These are phyloP conservation scores for Menidia beryllina DNA, from an alignment of 2,113 vertebrate genomes.

Conservation along the genomic window DNA sequence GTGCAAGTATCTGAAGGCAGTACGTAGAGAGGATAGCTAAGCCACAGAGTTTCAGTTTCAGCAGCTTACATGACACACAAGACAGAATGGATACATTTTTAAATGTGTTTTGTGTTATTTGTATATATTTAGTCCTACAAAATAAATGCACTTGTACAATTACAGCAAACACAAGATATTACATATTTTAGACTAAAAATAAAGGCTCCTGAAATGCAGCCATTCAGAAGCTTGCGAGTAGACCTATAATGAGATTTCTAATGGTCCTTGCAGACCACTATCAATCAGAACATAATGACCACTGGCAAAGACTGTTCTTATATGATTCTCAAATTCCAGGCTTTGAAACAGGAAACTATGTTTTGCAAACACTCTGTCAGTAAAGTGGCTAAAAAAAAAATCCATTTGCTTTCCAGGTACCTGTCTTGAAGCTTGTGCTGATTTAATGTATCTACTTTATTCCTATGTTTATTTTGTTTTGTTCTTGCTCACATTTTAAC, in stretches of 20 bases:
- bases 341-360: conserved; percentile 7
- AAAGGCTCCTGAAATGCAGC: not conserved
- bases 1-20: not conserved
- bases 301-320: conserved; percentile 6
- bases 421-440: not conserved
- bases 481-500: not conserved
- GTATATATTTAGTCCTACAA: conserved; percentile 8
- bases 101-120: conserved; percentile 41
- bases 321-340: conserved; percentile 1
- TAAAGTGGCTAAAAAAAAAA: conserved; percentile 7
- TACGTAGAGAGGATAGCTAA: not conserved
- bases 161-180: not conserved
- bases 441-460: conserved; percentile 6
- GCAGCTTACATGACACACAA: too few species aligned
- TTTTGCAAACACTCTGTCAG: conserved; percentile 15
- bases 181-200: not conserved
- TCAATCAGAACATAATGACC: conserved; percentile 19
- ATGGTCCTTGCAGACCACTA: conserved; percentile 2
- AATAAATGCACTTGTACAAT: conserved; percentile 11
- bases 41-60: not conserved
- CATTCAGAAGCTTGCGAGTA: conserved; percentile 13
- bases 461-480: not conserved
- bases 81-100: conserved; percentile 63
- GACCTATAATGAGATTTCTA: not conserved
- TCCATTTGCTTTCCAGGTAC: conserved; percentile 2